Evolutionary conservation across 2,797 vertebrate species (phyloP).

Genomic region (Atherinosoma microstoma): DNA sequence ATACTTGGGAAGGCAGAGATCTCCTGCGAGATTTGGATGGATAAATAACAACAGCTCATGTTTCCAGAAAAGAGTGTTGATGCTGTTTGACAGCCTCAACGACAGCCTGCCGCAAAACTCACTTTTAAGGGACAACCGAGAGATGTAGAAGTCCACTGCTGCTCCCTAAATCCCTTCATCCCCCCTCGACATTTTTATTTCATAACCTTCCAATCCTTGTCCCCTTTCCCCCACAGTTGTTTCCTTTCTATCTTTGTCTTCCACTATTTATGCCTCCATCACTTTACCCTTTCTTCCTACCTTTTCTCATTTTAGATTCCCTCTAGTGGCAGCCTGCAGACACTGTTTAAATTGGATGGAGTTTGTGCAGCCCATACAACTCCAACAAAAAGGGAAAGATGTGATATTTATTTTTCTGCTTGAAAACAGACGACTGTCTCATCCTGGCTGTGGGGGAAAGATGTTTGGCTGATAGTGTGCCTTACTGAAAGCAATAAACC

Average conservation of each 20-base stretch:
- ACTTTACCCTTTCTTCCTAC: background rate
- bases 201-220: background rate
- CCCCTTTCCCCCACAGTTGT: conserved; percentile 5
- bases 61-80: conserved; percentile 39
- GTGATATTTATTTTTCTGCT: conserved; percentile 39
- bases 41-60: conserved; percentile 44
- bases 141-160: conserved; percentile 41
- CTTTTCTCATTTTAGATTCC: conserved; percentile 16
- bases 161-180: conserved; percentile 31
- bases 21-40: conserved; percentile 21
- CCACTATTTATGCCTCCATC: conserved; percentile 10
- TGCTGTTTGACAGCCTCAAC: conserved; percentile 53
- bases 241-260: conserved; percentile 13
- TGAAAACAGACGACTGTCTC: conserved; percentile 39
- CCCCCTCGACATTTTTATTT: conserved; percentile 26
- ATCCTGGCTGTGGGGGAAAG: conserved; percentile 24
- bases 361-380: conserved; percentile 32
- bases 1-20: conserved; percentile 1
- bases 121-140: conserved; percentile 23
- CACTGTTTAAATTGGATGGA: conserved; percentile 42
- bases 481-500: conserved; percentile 17
- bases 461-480: conserved; percentile 21
- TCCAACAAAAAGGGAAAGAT: conserved; percentile 22
- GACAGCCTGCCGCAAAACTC: conserved; percentile 38
- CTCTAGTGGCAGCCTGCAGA: conserved; percentile 32